phyloP scores from a whole-genome alignment of 2,113 vertebrate genomes.

The Neofelis nebulosa region DNA sequence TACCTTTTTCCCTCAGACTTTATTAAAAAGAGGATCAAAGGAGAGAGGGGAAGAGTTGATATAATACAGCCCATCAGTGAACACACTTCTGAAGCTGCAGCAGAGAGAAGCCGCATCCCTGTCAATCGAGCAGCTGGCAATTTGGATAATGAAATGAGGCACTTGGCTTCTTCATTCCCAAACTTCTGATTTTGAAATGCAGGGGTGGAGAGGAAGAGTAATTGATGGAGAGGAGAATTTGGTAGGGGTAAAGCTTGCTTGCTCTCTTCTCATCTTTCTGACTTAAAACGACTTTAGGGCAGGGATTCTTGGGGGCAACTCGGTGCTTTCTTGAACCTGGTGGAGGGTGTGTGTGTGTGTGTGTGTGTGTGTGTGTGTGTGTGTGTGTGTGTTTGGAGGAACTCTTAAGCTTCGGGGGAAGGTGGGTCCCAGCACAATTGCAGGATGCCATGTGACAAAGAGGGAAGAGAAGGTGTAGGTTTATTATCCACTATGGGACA shows the following conservation, averaged over 20 bases:
- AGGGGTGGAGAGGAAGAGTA: neutral
- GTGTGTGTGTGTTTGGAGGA: neutral
- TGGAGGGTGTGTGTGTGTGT: neutral
- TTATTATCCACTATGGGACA: neutral
- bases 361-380: neutral
- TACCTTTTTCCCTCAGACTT: conserved; percentile 67
- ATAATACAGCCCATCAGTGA: conserved; percentile 22
- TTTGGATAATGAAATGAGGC: conserved; percentile 63
- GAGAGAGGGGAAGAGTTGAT: conserved; percentile 31
- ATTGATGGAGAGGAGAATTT: neutral
- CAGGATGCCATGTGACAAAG: neutral
- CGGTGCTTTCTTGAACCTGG: neutral
- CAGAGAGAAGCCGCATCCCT: neutral
- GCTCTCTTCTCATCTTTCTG: neutral
- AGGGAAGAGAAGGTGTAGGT: neutral
- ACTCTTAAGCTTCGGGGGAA: neutral
- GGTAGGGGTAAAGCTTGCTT: neutral
- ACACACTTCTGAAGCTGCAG: conserved; percentile 2
- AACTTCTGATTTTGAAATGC: conserved; percentile 15
- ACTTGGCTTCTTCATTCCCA: neutral
- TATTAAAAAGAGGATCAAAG: conserved; percentile 81
- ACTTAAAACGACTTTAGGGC: neutral
- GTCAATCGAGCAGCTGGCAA: neutral
- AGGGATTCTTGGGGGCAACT: neutral
- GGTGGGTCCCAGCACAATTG: neutral